Conservation (phyloP, 2,888 invertebrate genomes). For the Congeria kusceri region DNA sequence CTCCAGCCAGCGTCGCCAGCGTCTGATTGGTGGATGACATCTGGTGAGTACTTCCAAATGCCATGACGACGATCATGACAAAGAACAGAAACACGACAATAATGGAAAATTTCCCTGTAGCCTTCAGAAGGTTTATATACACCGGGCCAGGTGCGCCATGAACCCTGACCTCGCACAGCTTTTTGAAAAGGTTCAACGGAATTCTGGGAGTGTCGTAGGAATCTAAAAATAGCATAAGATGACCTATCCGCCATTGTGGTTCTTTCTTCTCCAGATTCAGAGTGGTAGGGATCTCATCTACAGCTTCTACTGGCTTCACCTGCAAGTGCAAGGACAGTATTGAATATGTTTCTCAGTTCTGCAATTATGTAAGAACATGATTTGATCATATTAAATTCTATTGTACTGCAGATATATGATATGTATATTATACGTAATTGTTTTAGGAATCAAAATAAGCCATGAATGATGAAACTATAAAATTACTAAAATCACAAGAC, state of each 20-base stretch:
- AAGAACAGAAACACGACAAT: constrained; percentile 82
- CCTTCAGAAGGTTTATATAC: constrained; percentile 79
- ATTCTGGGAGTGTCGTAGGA: constrained; percentile 82
- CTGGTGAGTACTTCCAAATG: constrained; percentile 80
- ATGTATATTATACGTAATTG: too few species aligned
- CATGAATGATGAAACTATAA: too few species aligned
- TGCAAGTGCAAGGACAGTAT: constrained; percentile 27
- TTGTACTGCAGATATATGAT: too few species aligned
- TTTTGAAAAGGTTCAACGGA: constrained; percentile 81
- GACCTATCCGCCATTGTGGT: constrained; percentile 81
- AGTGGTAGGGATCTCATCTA: constrained; percentile 73
- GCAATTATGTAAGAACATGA: too few species aligned
- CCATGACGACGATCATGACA: constrained; percentile 83
- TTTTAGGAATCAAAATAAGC: too few species aligned
- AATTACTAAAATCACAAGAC: too few species aligned
- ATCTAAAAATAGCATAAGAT: constrained; percentile 83
- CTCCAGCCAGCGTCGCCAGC: constrained; percentile 81
- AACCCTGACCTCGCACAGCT: constrained; percentile 80
- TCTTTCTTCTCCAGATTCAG: constrained; percentile 75
- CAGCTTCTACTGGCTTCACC: constrained; percentile 76
- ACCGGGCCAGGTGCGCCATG: constrained; percentile 83
- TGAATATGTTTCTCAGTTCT: too few species aligned
- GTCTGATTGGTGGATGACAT: constrained; percentile 83
- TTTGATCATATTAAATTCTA: too few species aligned
- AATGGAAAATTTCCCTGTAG: constrained; percentile 81